Conservation (phyloP, 2,113 vertebrate genomes). For the Lanius ludovicianus region DNA sequence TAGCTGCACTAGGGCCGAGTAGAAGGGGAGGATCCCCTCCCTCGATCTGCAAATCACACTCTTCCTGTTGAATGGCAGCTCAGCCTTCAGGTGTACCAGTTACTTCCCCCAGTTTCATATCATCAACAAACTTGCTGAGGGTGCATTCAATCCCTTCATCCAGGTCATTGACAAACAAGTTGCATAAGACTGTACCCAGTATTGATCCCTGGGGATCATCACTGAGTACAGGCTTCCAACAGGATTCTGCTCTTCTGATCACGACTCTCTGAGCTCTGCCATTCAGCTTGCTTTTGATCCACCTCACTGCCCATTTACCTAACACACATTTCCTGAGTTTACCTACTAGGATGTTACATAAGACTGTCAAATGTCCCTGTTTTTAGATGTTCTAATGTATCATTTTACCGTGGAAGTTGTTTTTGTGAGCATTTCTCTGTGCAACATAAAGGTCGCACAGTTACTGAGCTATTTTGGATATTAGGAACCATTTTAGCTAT, state of each 20-base stretch:
- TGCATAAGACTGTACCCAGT: neutral
- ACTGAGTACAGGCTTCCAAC: neutral
- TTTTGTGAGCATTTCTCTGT: neutral
- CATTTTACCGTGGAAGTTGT: neutral
- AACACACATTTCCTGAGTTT: neutral
- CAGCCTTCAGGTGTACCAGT: neutral
- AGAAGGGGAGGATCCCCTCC: neutral
- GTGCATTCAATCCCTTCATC: neutral
- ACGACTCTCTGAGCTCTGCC: fast-evolving
- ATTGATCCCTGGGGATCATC: neutral
- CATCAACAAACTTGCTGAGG: neutral
- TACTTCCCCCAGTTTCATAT: too few relatives aligned
- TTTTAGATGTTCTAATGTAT: neutral
- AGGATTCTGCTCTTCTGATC: neutral
- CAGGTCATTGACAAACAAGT: neutral
- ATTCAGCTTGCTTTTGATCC: neutral
- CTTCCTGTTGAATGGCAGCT: neutral
- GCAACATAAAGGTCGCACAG: neutral
- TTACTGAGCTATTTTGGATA: neutral
- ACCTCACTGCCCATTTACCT: neutral
- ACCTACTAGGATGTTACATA: neutral
- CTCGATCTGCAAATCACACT: fast-evolving
- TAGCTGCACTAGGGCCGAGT: neutral
- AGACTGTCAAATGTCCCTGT: neutral
- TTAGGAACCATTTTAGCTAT: neutral